Conservation (phyloP, 2,888 invertebrate species). For the Thyatira batis region DNA sequence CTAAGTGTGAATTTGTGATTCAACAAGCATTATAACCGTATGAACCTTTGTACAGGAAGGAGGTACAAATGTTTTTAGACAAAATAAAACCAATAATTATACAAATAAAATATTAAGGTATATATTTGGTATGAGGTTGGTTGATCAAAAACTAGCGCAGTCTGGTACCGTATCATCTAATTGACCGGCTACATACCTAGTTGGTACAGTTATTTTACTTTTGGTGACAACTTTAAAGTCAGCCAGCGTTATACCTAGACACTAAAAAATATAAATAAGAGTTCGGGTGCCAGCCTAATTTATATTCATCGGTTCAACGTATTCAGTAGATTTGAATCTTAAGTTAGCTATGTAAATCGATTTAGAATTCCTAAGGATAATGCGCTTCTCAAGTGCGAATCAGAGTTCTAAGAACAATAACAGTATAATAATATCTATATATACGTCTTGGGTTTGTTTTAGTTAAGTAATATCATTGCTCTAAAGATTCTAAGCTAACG, state of each 20-base stretch:
- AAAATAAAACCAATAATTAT: background rate
- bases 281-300: conserved; percentile 51
- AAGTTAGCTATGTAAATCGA: conserved; percentile 54
- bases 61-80: no score
- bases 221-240: conserved; percentile 50
- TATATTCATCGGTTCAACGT: conserved; percentile 59
- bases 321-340: conserved; percentile 58
- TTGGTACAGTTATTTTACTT: conserved; percentile 43
- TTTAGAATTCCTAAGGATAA: conserved; percentile 50
- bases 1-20: no score
- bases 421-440: conserved; percentile 21
- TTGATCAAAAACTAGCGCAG: conserved; percentile 1
- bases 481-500: no score
- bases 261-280: conserved; percentile 41
- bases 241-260: conserved; percentile 48
- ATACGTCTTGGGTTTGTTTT: no score
- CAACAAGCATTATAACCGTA: no score
- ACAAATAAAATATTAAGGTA: background rate
- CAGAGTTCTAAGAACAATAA: conserved; percentile 26
- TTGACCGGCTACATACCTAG: conserved; percentile 37
- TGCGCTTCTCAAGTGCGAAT: conserved; percentile 38
- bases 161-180: conserved; percentile 43
- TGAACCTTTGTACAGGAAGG: no score
- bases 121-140: no score
- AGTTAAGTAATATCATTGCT: no score